Conservation (phyloP, 2,113 vertebrate species). For the Perognathus longimembris region DNA sequence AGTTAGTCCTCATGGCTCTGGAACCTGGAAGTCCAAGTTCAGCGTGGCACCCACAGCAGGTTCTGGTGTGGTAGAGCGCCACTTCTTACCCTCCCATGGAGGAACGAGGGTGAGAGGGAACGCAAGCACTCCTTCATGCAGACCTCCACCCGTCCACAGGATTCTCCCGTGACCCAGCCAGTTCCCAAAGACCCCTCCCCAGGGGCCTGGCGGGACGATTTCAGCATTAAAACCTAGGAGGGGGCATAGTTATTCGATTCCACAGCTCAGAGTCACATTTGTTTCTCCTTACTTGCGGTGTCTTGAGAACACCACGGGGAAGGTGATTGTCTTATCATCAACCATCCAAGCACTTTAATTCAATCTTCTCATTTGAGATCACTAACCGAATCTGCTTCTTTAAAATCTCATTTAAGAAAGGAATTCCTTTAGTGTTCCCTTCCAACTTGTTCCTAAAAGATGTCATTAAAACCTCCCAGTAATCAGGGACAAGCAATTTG, state of each 20-base stretch:
- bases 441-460: neutral
- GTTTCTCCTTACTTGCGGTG: neutral
- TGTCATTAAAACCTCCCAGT: neutral
- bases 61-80: neutral
- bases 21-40: neutral
- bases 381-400: neutral
- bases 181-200: neutral
- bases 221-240: neutral
- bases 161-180: neutral
- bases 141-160: neutral
- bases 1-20: neutral
- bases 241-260: neutral
- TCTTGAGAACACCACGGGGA: neutral
- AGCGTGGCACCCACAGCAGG: accelerated
- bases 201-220: neutral
- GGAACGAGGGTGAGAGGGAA: neutral
- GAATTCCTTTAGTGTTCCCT: neutral
- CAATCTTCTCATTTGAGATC: neutral
- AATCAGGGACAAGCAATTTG: neutral
- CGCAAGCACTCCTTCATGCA: neutral
- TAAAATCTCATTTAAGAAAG: neutral
- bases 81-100: neutral
- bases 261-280: neutral
- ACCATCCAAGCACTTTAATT: neutral
- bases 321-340: neutral